phyloP scores from a whole-genome alignment of 2,113 vertebrate genomes.

The Archocentrus centrarchus region DNA sequence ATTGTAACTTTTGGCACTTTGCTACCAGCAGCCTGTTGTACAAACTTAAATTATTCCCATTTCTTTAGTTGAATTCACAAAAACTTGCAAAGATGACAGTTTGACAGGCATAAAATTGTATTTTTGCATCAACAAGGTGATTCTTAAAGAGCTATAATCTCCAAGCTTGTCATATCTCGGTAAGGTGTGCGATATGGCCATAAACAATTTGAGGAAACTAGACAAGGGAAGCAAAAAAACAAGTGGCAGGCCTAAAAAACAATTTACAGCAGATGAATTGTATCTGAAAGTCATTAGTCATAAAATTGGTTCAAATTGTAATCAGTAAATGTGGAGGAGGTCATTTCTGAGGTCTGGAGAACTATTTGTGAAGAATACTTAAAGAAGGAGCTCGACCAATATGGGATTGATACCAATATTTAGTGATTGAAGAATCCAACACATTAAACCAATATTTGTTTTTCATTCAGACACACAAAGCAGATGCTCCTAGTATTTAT shows the following conservation, averaged over 20 bases:
- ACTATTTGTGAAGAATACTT: too few relatives aligned
- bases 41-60: background rate
- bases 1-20: background rate
- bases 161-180: background rate
- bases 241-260: background rate
- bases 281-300: background rate
- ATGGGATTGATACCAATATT: background rate
- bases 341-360: background rate
- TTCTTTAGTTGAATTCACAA: background rate
- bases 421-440: background rate
- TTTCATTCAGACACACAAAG: background rate
- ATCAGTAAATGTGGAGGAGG: background rate
- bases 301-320: background rate
- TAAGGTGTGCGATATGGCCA: background rate
- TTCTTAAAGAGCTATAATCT: background rate
- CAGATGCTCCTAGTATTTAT: too few relatives aligned
- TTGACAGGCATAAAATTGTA: background rate
- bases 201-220: rapidly evolving
- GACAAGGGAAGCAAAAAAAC: too few relatives aligned
- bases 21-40: background rate
- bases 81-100: background rate
- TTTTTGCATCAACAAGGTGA: background rate
- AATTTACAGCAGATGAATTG: background rate
- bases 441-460: background rate
- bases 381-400: too few relatives aligned